Conservation (phyloP, 2,113 vertebrate genomes). For the Tyrannus savana region DNA sequence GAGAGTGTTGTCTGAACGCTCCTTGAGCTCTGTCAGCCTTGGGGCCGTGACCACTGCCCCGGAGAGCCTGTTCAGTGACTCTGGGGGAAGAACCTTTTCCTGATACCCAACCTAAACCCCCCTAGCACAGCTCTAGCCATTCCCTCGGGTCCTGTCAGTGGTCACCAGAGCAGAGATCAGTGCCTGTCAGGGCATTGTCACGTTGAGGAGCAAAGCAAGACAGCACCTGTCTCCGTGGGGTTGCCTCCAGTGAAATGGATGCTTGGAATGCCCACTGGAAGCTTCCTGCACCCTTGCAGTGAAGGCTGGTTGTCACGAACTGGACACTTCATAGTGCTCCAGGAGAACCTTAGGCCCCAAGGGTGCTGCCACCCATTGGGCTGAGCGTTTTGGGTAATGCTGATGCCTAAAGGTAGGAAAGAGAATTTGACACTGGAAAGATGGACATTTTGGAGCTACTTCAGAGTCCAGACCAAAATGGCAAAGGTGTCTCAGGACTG, state of each 20-base stretch:
- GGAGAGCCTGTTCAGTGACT: background rate
- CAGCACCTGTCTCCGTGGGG: background rate
- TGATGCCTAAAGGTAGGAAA: background rate
- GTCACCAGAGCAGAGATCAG: background rate
- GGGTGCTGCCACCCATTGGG: rapidly evolving
- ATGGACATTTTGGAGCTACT: background rate
- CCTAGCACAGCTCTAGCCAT: rapidly evolving
- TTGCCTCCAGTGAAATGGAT: background rate
- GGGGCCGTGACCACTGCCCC: rapidly evolving
- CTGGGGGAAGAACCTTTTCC: background rate
- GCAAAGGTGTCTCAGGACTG: background rate
- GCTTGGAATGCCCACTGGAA: background rate
- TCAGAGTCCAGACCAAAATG: background rate
- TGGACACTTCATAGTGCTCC: background rate
- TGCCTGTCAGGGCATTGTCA: background rate
- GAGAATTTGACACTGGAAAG: background rate
- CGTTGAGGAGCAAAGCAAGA: background rate
- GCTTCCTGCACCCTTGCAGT: background rate
- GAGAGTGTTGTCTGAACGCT: rapidly evolving
- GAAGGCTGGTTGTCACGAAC: background rate
- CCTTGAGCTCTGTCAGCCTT: background rate
- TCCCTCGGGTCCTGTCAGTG: background rate
- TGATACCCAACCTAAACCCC: rapidly evolving
- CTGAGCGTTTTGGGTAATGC: background rate
- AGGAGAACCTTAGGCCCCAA: rapidly evolving